phyloP scores from a whole-genome alignment of 2,888 invertebrate species.

The Chymomyza fuscimana region DNA sequence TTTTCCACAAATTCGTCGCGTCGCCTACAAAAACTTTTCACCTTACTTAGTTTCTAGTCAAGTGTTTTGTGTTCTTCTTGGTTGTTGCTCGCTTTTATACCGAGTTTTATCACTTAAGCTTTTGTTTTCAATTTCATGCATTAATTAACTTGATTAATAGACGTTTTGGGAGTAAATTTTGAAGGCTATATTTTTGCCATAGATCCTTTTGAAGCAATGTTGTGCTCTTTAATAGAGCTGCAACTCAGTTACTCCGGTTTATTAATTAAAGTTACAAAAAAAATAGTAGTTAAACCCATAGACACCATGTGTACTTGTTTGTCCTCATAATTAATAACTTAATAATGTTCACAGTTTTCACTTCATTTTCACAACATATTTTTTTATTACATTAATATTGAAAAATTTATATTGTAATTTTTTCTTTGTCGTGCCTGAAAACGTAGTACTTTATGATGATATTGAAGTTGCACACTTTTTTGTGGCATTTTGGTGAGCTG shows the following conservation, averaged over 20 bases:
- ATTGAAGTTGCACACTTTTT: too few species aligned
- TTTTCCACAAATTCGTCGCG: constrained; percentile 20
- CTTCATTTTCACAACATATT: not conserved
- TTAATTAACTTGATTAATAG: constrained; percentile 66
- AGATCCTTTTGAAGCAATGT: not conserved
- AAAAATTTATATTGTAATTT: constrained; percentile 31
- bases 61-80: not conserved
- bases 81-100: constrained; percentile 3
- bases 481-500: too few species aligned
- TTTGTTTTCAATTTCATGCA: constrained; percentile 70
- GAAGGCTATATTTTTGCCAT: not conserved
- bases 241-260: not conserved
- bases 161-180: not conserved
- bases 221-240: not conserved
- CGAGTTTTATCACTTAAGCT: constrained; percentile 22
- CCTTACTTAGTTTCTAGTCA: constrained; percentile 25
- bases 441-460: too few species aligned
- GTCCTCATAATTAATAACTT: constrained; percentile 57
- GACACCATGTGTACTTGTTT: not conserved
- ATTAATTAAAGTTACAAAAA: constrained; percentile 1
- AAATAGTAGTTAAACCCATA: not conserved
- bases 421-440: not conserved
- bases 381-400: constrained; percentile 59
- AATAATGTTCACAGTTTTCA: constrained; percentile 17
- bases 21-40: constrained; percentile 21